Percentiles rank a stretch among this genome's conserved stretches.
Evolutionary conservation across 2,888 invertebrate species (phyloP).

Genomic region (Pantelozetes paolii): DNA sequence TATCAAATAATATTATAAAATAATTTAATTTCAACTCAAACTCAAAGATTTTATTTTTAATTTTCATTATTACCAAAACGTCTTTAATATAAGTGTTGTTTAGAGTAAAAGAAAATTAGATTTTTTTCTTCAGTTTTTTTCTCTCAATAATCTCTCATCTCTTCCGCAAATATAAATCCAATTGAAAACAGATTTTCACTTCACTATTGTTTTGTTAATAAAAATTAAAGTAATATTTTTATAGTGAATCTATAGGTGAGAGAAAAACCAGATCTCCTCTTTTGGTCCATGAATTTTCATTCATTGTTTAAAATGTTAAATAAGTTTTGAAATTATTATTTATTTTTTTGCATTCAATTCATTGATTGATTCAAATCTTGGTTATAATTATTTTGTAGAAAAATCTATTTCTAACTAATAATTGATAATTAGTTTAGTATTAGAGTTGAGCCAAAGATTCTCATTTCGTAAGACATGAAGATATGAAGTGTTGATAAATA

Average conservation of each 20-base stretch:
- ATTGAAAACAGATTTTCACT: not conserved
- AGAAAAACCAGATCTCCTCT: not conserved
- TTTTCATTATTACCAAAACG: not conserved
- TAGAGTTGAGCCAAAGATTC: not conserved
- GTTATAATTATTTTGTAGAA: not conserved
- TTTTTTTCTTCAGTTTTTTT: not conserved
- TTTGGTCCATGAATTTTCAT: no score
- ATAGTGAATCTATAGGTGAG: not conserved
- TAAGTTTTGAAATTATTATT: not conserved
- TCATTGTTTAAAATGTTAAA: not conserved
- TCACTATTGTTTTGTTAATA: no score
- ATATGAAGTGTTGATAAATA: slow-evolving; percentile 28
- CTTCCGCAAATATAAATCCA: not conserved
- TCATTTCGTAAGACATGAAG: slow-evolving; percentile 16
- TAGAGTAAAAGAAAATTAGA: not conserved
- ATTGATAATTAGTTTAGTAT: slow-evolving; percentile 14
- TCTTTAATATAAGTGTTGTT: not conserved
- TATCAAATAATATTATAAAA: slow-evolving; percentile 16
- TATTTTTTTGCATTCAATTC: not conserved
- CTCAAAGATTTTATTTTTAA: not conserved
- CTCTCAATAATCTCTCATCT: not conserved
- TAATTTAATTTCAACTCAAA: not conserved
- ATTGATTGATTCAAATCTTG: not conserved
- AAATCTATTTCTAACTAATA: not conserved
- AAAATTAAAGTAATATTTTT: no score